Percentiles rank a stretch among this genome's conserved stretches.
These are phyloP conservation scores for Ophioderma brevispina DNA, from an alignment of 35 echinoderm and acorn worm species.

Conservation along the genomic window DNA sequence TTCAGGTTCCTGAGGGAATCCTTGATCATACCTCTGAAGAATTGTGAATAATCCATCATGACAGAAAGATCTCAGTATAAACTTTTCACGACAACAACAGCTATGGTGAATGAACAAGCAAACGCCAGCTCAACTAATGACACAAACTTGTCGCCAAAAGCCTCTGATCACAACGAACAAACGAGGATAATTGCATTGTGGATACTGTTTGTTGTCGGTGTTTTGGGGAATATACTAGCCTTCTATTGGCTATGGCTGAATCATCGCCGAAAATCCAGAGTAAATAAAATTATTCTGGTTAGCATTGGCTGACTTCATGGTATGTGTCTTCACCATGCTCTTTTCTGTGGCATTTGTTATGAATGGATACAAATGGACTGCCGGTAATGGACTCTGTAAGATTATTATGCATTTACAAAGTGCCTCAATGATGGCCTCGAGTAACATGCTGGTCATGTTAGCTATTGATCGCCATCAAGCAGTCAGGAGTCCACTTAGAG, in stretches of 20 bases:
- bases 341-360: conserved; percentile 74
- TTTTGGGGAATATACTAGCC: conserved; percentile 83
- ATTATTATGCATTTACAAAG: conserved; percentile 85
- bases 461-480: conserved; percentile 92
- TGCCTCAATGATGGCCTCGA: conserved; percentile 84
- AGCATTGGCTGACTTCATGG: conserved; percentile 80
- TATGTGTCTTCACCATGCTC: conserved; percentile 84
- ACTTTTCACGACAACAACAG: background rate
- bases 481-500: conserved; percentile 79
- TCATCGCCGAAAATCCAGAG: conserved; percentile 70
- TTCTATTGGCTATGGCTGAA: conserved; percentile 84
- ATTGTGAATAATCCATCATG: no score
- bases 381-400: conserved; percentile 83
- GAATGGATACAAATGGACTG: conserved; percentile 70
- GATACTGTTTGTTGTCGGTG: conserved; percentile 75
- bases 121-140: background rate
- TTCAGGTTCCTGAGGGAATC: no score
- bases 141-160: background rate
- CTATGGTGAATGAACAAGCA: background rate
- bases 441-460: conserved; percentile 86
- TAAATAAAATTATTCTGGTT: conserved; percentile 92
- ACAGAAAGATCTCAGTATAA: background rate
- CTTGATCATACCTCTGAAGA: no score
- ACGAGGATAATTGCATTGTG: conserved; percentile 63
- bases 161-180: background rate